A percentile compares a stretch with the other conserved stretches of the same genome.
These are phyloP conservation scores for Naja naja DNA, from an alignment of 2,113 vertebrate species.

Conservation along the genomic window DNA sequence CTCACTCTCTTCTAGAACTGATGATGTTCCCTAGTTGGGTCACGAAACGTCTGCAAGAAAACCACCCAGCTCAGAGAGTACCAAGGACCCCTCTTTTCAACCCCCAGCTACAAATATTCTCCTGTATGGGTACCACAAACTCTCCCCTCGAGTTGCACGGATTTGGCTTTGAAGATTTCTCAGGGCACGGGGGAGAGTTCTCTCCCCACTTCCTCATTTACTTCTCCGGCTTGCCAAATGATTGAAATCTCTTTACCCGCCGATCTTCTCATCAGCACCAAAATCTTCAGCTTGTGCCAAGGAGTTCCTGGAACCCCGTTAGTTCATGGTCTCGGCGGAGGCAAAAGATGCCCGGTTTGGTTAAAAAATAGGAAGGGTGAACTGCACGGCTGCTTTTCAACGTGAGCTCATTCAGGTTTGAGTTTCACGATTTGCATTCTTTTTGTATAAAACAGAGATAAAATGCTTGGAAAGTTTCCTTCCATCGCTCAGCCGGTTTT, in stretches of 20 bases:
- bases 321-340: constrained; percentile 57
- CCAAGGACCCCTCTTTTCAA: background rate
- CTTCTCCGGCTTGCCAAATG: constrained; percentile 30
- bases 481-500: background rate
- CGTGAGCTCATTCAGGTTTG: constrained; percentile 44
- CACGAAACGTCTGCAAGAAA: background rate
- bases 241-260: constrained; percentile 23
- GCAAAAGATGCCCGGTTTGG: constrained; percentile 39
- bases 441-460: constrained; percentile 60
- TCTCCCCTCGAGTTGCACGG: background rate
- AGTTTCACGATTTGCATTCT: constrained; percentile 61
- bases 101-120: background rate
- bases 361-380: constrained; percentile 61
- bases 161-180: background rate
- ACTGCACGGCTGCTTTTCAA: constrained; percentile 55
- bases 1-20: no score
- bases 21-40: no score
- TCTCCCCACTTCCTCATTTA: background rate
- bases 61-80: background rate
- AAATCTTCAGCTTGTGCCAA: constrained; percentile 50
- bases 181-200: background rate
- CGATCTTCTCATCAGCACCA: constrained; percentile 34
- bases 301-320: constrained; percentile 61
- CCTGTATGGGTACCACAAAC: background rate
- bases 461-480: constrained; percentile 44